These are phyloP conservation scores for Diplosoma virens DNA, from an alignment of 23 tunicate species.

Conservation along the genomic window DNA sequence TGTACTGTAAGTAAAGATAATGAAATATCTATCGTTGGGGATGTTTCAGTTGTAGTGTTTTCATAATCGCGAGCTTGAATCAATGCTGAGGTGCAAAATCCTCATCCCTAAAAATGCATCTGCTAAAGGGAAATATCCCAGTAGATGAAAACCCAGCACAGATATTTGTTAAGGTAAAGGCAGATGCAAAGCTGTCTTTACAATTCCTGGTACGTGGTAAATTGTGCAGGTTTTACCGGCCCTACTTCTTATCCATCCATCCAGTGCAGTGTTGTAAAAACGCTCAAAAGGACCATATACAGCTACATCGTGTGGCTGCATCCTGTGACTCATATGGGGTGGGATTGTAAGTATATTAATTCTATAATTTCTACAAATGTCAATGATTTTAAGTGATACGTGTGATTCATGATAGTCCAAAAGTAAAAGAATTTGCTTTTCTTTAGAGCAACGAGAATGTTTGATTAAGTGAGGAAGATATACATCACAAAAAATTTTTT, in stretches of 20 bases:
- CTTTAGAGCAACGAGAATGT: slow-evolving; percentile 29
- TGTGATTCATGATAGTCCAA: slow-evolving; percentile 29
- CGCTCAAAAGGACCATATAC: not conserved
- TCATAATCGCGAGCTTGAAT: no score
- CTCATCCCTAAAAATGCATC: no score
- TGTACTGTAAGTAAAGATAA: no score
- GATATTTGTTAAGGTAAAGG: no score
- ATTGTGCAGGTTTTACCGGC: no score
- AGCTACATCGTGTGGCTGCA: not conserved
- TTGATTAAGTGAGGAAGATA: slow-evolving; percentile 22
- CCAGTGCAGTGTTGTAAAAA: not conserved
- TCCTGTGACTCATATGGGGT: not conserved
- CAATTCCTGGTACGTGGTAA: no score
- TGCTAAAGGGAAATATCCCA: no score
- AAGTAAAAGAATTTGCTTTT: slow-evolving; percentile 18
- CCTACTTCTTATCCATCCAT: not conserved
- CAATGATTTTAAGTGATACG: not conserved
- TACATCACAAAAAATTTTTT: not conserved
- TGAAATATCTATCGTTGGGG: no score
- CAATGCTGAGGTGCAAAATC: no score
- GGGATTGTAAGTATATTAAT: not conserved
- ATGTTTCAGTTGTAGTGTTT: no score
- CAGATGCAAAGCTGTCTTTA: no score
- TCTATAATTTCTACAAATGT: not conserved
- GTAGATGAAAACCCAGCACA: no score